A percentile compares a stretch with the other conserved stretches of the same genome.
phyloP scores from a whole-genome alignment of 2,888 invertebrate species.

The Drosophila bunnanda region DNA sequence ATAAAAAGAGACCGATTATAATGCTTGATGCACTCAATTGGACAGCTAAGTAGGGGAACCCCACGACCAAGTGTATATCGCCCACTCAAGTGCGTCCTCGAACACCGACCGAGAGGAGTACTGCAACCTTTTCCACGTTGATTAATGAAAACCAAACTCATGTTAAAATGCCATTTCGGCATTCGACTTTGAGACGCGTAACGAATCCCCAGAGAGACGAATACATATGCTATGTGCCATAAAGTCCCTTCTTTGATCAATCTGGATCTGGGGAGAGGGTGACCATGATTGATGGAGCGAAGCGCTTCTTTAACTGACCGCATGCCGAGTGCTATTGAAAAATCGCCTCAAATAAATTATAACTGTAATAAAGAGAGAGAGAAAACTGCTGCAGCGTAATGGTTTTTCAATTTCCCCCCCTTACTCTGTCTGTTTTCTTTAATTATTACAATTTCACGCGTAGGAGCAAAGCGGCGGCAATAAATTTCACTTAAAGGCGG shows the following conservation, averaged over 20 bases:
- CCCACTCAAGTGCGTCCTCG: constrained; percentile 51
- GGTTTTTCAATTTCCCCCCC: constrained; percentile 69
- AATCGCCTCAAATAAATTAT: constrained; percentile 78
- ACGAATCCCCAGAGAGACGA: constrained; percentile 54
- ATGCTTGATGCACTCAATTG: constrained; percentile 24
- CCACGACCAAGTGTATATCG: constrained; percentile 5
- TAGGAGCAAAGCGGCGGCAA: constrained; percentile 19
- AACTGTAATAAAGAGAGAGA: constrained; percentile 73
- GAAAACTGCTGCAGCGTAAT: constrained; percentile 54
- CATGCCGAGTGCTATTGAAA: constrained; percentile 71
- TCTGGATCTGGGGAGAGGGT: constrained; percentile 8
- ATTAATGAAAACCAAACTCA: constrained; percentile 67
- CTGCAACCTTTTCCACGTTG: constrained; percentile 71
- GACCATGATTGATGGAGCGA: constrained; percentile 67
- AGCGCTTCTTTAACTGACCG: constrained; percentile 58
- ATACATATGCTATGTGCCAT: constrained; percentile 19
- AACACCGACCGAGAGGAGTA: constrained; percentile 39
- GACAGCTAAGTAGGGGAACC: constrained; percentile 23
- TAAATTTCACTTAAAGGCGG: constrained; percentile 44
- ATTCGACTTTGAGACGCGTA: constrained; percentile 70
- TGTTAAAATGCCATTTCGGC: constrained; percentile 60
- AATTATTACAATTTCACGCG: constrained; percentile 56
- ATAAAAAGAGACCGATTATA: constrained; percentile 26
- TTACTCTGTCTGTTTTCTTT: constrained; percentile 10
- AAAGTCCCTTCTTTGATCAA: constrained; percentile 50